Percentiles rank a stretch among this genome's conserved stretches.
phyloP scores from a whole-genome alignment of 2,797 vertebrate genomes.

The Alouatta caraya region DNA sequence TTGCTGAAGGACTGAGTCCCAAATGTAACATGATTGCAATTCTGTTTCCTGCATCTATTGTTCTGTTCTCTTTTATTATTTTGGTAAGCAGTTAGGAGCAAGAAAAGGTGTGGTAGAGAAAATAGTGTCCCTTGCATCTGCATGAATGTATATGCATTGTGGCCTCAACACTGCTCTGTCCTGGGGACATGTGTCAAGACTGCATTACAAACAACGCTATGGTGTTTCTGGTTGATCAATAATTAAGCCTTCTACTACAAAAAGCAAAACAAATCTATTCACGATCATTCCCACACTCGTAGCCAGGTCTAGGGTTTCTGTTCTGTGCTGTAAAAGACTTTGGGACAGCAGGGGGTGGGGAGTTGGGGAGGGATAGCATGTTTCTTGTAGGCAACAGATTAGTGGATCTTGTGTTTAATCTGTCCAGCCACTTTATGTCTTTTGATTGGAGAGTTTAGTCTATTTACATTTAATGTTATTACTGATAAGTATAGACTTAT shows the following conservation, averaged over 20 bases:
- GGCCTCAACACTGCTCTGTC: neutral
- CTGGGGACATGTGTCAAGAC: neutral
- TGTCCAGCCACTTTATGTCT: too few species aligned
- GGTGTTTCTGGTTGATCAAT: neutral
- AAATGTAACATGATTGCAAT: neutral
- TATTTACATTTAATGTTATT: too few species aligned
- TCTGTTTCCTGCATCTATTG: neutral
- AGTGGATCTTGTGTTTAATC: too few species aligned
- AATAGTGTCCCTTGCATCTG: neutral
- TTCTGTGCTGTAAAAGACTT: neutral
- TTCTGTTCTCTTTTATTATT: neutral
- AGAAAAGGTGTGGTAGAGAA: neutral
- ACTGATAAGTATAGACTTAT: too few species aligned
- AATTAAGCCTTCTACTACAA: conserved; percentile 12
- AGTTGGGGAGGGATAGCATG: too few species aligned
- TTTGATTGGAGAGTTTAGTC: too few species aligned
- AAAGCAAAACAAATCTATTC: neutral
- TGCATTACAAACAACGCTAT: neutral
- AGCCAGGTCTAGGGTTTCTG: neutral
- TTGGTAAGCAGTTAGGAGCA: neutral
- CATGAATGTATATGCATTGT: too few species aligned
- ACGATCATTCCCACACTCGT: neutral
- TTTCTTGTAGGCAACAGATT: too few species aligned
- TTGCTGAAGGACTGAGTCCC: neutral
- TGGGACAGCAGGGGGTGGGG: too few species aligned